Base-by-base conservation (phyloP, 2,113 vertebrate genomes). In the Oreochromis spilurus region DNA sequence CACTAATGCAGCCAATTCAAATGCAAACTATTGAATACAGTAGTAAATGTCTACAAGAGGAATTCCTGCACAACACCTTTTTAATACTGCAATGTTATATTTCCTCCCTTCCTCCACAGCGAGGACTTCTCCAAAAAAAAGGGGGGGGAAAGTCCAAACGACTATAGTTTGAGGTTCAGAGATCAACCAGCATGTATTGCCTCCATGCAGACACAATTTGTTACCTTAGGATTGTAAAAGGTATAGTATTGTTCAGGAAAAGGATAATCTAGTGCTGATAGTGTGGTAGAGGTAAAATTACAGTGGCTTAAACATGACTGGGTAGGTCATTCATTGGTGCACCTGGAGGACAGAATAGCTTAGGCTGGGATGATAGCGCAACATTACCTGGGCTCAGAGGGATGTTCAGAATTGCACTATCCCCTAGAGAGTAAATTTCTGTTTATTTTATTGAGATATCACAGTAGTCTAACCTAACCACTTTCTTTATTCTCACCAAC, bases 231-330 rank as follows among this genome's bases (percentile, higher is more conserved):
- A 86, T 72, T 58, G 70, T 83, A 86, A 86, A 92, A 87, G 77
- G 43, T 88, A 91, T 86, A 85, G 84, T 89, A 82, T 90, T 88
- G 75, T 90, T 84, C 57, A 79, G 75, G 58, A 90, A 93, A 93
- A 82, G 84, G 85, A 89, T 94, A 95, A 94, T 94, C 90, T 93
- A 92, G 93, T 93, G 75, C 86, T 88, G 84, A 84, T 82, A 87
- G 85, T 91, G 91, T 86, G 78, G 79, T 83, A 77, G 88, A 86
- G 87, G 84, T 89, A 84, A 93, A 93, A 94, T 94, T 92, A 95
- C 84, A 92, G 92, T 87, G 92, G 87, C 87, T 91, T 91, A 93
- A 90, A 94, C 84, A 91, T 88, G 88, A 89, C 90, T 86, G 91
- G 89, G 82, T 82, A 84, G 86, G 90, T 95, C 91, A 94, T 88